A percentile compares a stretch with the other conserved stretches of the same genome.
These are phyloP conservation scores for Prionailurus viverrinus DNA, from an alignment of 2,113 vertebrate species.

Conservation along the genomic window DNA sequence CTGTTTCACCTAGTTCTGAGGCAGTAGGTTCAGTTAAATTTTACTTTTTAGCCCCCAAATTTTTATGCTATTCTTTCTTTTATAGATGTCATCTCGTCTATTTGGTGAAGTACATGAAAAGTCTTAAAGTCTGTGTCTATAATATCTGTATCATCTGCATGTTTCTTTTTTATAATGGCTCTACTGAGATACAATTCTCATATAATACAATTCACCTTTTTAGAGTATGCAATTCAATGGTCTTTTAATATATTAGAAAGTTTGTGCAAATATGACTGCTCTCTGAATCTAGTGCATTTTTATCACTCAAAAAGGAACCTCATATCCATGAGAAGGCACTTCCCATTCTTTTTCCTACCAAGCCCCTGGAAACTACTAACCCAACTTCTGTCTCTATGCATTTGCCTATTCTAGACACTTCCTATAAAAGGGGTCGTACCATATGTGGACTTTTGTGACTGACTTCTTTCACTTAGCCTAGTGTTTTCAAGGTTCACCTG, in stretches of 20 bases:
- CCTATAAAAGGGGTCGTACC: neutral
- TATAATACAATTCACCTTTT: neutral
- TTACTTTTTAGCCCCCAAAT: neutral
- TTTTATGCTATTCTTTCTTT: neutral
- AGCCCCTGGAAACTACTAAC: neutral
- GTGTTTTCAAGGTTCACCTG: neutral
- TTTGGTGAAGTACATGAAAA: neutral
- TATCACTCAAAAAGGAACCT: neutral
- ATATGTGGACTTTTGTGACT: neutral
- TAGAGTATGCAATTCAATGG: neutral
- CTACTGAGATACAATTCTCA: neutral
- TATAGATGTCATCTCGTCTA: neutral
- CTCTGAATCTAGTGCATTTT: neutral
- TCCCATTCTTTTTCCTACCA: neutral
- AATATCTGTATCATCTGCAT: neutral
- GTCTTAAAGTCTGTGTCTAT: neutral
- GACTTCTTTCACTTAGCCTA: neutral
- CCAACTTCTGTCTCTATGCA: neutral
- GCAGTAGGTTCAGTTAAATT: neutral
- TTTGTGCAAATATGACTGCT: neutral
- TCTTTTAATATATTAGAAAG: neutral
- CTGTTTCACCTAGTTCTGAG: neutral
- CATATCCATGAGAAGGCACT: neutral
- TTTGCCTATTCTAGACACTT: neutral
- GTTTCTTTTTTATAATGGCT: neutral